phyloP scores from a whole-genome alignment of 1,140 invertebrate genomes.

The Aphis craccivora region DNA sequence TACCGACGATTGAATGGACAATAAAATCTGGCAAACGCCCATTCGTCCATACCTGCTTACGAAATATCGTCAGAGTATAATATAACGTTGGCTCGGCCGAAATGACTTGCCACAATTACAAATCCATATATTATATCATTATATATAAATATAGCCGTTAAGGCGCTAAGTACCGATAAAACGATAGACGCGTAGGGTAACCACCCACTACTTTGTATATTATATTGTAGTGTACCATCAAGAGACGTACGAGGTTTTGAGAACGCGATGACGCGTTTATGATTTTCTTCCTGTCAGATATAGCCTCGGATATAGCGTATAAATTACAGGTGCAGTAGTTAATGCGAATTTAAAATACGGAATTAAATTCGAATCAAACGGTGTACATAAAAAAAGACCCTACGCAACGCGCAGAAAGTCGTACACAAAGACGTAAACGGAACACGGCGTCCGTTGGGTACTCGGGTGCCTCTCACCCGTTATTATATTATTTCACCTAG shows the following conservation, averaged over 20 bases:
- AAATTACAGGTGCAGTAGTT: neutral
- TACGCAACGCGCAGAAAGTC: neutral
- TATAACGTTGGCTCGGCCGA: neutral
- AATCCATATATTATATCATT: conserved; percentile 1
- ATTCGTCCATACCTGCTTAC: neutral
- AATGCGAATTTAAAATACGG: neutral
- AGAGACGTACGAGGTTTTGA: neutral
- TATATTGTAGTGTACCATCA: neutral
- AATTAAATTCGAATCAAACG: conserved; percentile 39
- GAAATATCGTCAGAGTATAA: neutral
- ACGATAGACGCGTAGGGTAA: neutral
- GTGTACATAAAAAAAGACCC: neutral
- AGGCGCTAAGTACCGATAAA: neutral
- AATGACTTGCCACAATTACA: neutral
- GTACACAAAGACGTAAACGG: neutral
- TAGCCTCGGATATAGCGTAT: neutral
- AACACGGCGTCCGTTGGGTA: neutral
- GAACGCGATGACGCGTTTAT: too few relatives aligned
- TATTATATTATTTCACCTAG: neutral
- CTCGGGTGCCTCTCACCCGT: neutral
- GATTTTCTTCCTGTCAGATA: neutral
- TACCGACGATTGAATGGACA: neutral
- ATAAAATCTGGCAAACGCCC: conserved; percentile 17
- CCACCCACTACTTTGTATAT: neutral
- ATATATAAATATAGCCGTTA: neutral